Evolutionary conservation across 2,113 vertebrate genomes (phyloP).

Genomic region (Melanerpes aurifrons): DNA sequence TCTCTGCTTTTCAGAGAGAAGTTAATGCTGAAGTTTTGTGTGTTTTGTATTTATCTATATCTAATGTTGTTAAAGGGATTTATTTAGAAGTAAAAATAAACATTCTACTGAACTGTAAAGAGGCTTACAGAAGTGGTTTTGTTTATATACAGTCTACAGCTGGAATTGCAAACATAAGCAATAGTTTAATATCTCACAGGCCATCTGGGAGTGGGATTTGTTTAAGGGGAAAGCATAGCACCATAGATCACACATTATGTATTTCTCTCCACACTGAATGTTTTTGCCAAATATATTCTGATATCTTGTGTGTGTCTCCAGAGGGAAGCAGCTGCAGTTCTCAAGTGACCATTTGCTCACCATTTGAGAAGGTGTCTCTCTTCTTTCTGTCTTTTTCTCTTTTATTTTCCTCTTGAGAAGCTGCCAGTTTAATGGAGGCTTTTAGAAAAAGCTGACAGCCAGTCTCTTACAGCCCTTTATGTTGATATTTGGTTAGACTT

Average conservation of each 20-base stretch:
- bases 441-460: not conserved
- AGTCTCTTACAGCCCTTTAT: not conserved
- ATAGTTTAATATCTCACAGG: conserved; percentile 39
- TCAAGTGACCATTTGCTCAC: conserved; percentile 32
- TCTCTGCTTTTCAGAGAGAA: not conserved
- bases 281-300: conserved; percentile 14
- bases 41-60: not conserved
- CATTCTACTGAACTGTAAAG: not conserved
- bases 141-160: conserved; percentile 21
- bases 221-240: not conserved
- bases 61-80: not conserved
- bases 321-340: conserved; percentile 22
- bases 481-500: not conserved
- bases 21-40: not conserved
- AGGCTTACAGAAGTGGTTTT: conserved; percentile 12
- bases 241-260: not conserved
- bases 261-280: not conserved
- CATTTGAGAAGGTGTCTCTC: not conserved
- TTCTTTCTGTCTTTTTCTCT: not conserved
- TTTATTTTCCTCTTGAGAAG: not conserved
- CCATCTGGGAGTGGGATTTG: conserved; percentile 50
- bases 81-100: conserved; percentile 16
- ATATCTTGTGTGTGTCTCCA: not conserved
- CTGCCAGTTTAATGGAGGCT: not conserved
- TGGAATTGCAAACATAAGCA: conserved; percentile 45